A percentile compares a stretch with the other conserved stretches of the same genome.
These are phyloP conservation scores for Chloroceryle amazona DNA, from an alignment of 2,797 vertebrate species.

Conservation along the genomic window DNA sequence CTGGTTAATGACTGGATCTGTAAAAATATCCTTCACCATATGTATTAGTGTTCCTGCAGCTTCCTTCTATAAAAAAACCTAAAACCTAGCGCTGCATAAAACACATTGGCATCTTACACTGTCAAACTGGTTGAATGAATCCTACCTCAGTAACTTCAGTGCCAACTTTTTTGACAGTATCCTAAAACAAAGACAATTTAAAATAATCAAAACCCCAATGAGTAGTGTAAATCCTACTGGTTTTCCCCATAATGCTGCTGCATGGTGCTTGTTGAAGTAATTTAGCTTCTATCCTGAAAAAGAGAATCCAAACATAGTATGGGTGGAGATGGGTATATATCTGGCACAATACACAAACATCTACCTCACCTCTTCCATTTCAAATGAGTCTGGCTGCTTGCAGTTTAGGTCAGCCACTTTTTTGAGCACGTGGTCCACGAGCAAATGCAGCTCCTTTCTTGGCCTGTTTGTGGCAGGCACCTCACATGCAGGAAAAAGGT, in stretches of 20 bases:
- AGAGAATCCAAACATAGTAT: neutral
- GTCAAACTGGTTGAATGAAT: neutral
- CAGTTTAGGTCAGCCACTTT: constrained; percentile 11
- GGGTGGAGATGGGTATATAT: neutral
- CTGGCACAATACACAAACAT: neutral
- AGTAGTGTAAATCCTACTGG: neutral
- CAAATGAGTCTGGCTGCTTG: constrained; percentile 81
- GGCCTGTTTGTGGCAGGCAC: neutral
- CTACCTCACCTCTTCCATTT: constrained; percentile 87
- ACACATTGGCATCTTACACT: neutral
- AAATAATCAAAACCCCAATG: neutral
- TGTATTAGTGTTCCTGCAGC: neutral
- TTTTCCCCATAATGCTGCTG: neutral
- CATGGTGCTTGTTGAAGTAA: neutral
- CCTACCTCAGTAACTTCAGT: neutral
- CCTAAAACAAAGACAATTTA: neutral
- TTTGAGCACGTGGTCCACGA: constrained; percentile 30
- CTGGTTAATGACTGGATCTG: neutral
- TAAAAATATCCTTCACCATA: constrained; percentile 23
- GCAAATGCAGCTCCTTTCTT: neutral
- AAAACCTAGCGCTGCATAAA: neutral
- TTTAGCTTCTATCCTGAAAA: neutral
- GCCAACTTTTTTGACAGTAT: neutral
- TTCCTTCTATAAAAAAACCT: neutral
- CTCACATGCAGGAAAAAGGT: neutral